Percentiles rank a stretch among this genome's conserved stretches.
Conservation (phyloP, 1,140 invertebrate genomes). For the Megalopta genalis region DNA sequence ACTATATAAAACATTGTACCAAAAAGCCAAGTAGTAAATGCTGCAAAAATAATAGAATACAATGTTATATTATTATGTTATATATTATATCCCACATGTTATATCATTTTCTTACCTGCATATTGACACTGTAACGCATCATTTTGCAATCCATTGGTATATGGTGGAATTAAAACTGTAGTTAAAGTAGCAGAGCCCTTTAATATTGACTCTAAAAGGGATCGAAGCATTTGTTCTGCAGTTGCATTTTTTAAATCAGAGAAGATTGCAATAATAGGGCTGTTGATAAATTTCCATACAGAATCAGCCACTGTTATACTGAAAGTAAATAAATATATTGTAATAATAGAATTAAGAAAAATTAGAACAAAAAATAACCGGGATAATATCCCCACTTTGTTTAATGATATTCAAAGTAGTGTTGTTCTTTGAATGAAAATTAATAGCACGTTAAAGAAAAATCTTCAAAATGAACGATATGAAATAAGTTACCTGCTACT, state of each 20-base stretch:
- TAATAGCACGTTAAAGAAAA: neutral
- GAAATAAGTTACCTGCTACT: constrained; percentile 39
- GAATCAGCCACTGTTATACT: constrained; percentile 55
- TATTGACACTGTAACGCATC: constrained; percentile 61
- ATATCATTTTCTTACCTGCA: constrained; percentile 54
- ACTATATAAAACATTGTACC: constrained; percentile 72
- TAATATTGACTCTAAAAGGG: constrained; percentile 68
- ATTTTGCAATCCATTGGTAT: constrained; percentile 44
- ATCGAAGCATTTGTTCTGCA: constrained; percentile 60
- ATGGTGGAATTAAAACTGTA: constrained; percentile 69
- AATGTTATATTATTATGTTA: neutral
- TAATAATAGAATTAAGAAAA: too few species aligned
- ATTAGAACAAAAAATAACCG: neutral
- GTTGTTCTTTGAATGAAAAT: neutral
- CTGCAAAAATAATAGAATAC: constrained; percentile 42
- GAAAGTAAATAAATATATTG: neutral
- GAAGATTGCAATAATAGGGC: constrained; percentile 68
- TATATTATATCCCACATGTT: neutral
- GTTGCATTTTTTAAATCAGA: constrained; percentile 62
- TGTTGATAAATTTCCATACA: constrained; percentile 70
- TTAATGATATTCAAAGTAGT: neutral
- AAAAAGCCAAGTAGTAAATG: constrained; percentile 76
- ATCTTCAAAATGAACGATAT: neutral
- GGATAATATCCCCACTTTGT: neutral
- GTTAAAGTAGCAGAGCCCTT: constrained; percentile 66